Evolutionary conservation across 2,113 vertebrate species (phyloP), one percentile per base, ranked within the genome.

Genomic region (Plecturocebus donacophilus): DNA sequence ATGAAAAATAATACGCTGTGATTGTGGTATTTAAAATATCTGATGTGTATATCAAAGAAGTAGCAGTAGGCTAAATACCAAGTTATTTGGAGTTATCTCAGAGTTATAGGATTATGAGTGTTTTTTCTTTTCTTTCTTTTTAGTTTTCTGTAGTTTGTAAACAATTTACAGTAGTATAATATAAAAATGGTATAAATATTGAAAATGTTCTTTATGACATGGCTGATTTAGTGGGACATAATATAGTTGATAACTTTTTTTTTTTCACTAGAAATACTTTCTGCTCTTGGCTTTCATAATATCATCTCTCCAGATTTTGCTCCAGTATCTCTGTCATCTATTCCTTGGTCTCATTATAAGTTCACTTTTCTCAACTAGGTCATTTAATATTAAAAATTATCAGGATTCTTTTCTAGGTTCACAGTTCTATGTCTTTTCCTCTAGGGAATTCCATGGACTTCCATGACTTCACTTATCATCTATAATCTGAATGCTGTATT

Each of bases 181-280:
- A 80, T 80, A 21, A 92, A 97, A 87, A 54, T 75, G 1, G 5
- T 35, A 85, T 76, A 91, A 93, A 92, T 64, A 47, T 79, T 90
- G 61, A 64, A 64, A 64, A 64, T 64, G 5, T 64, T 64, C 23
- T 32, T 64, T 32, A 32, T 64, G 61, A 64, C 32, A 14, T 64
- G 30, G 61, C 61, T 52, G 42, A 86, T 17, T 91, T 73, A 70
- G 47, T 32, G 71, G 9, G 14, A 70, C 93, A 82, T 35, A 61
- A 56, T 61, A 73, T 2, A 95, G 40, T 21, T 49, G 25, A 40
- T 86, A 7, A 94, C 6, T 56, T 19, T 8, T 35, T 58, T 82
- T 83, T 49, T 52, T 52, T 42, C 3, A 76, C 12, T 73, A 82
- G 70, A 88, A 92, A 88, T 88, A 84, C 0, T 40, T 87, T 89